Base-by-base conservation (phyloP, 2,888 invertebrate species). In the Aphidoletes aphidimyza region DNA sequence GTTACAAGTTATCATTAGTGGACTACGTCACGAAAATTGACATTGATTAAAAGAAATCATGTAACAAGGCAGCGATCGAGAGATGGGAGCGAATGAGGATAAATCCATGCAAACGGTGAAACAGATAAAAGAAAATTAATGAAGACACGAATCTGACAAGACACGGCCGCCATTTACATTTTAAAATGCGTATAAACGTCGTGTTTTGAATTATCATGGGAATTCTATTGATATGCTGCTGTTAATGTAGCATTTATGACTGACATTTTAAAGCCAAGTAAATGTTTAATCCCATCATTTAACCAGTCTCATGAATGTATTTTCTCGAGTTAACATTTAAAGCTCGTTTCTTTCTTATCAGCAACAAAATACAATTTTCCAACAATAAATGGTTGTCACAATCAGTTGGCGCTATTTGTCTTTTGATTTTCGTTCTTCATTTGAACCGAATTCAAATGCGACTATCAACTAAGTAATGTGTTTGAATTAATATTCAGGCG, bases 41-140 rank as follows among this genome's bases (percentile, higher is more conserved):
- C 69, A 69, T 69, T 69, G 69, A 69, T 69, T 30, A 69, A 30
- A 69, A 69, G 69, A 69, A 69, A 69, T 69, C 34, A 69, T 69
- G 34, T 69, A 69, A 69, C 34, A 30, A 69, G 14, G 11, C 19
- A 26, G 14, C 26, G n/a, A 69, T 8, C 8, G 47, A 47, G 17
- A 69, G 17, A 69, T 42, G n/a, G 30, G 22, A 2, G 54, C 5
- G 11, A 54, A 3, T 22, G 6, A 54, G 11, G 26, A 54, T 14
- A 11, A 69, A 19, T 14, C 3, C 30, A 26, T 14, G 14, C 11
- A 14, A 26, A 30, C 30, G 26, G n/a, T 22, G 54, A 54, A n/a
- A 69, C 1, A 69, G 69, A 69, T 69, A 69, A 69, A 69, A 14
- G 69, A 69, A 69, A 69, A 69, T 69, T 69, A 69, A 69, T 69